Evolutionary conservation across 1,140 invertebrate species (phyloP).

Genomic region (Condylostylus longicornis): DNA sequence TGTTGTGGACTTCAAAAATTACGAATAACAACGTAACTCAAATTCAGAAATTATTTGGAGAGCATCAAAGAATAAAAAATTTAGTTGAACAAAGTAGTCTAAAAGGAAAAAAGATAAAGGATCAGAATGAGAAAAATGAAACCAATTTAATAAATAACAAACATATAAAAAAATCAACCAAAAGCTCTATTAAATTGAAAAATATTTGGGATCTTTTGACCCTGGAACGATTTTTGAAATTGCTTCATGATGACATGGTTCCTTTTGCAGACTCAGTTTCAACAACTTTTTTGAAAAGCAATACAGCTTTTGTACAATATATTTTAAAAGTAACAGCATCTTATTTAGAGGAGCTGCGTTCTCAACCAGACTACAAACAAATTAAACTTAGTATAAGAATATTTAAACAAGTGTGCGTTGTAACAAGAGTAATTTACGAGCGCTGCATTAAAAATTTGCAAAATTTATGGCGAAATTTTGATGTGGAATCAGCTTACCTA

Average conservation of each 20-base stretch:
- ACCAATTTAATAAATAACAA: slow-evolving; percentile 20
- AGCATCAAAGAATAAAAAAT: slow-evolving; percentile 17
- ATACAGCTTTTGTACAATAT: slow-evolving; percentile 20
- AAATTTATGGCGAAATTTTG: slow-evolving; percentile 27
- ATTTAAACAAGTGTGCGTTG: slow-evolving; percentile 21
- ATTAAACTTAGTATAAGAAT: slow-evolving; percentile 21
- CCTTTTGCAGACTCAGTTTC: slow-evolving; percentile 18
- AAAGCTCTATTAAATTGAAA: too few relatives aligned
- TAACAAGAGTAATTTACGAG: slow-evolving; percentile 30
- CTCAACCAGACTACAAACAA: slow-evolving; percentile 25
- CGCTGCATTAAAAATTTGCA: slow-evolving; percentile 27
- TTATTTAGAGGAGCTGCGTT: slow-evolving; percentile 17
- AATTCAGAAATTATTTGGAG: slow-evolving; percentile 21
- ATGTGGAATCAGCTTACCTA: slow-evolving; percentile 30
- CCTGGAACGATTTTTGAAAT: slow-evolving; percentile 17
- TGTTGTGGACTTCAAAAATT: slow-evolving; percentile 16
- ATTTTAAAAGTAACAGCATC: slow-evolving; percentile 14
- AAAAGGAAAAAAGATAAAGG: not conserved
- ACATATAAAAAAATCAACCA: slow-evolving; percentile 13
- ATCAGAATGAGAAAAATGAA: slow-evolving; percentile 5
- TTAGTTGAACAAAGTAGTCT: not conserved
- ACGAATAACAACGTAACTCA: slow-evolving; percentile 16
- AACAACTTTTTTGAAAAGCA: slow-evolving; percentile 15
- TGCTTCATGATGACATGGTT: slow-evolving; percentile 24
- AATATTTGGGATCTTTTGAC: slow-evolving; percentile 28